Conservation (phyloP, 2,888 invertebrate species). For the Trissolcus brochymenae region DNA sequence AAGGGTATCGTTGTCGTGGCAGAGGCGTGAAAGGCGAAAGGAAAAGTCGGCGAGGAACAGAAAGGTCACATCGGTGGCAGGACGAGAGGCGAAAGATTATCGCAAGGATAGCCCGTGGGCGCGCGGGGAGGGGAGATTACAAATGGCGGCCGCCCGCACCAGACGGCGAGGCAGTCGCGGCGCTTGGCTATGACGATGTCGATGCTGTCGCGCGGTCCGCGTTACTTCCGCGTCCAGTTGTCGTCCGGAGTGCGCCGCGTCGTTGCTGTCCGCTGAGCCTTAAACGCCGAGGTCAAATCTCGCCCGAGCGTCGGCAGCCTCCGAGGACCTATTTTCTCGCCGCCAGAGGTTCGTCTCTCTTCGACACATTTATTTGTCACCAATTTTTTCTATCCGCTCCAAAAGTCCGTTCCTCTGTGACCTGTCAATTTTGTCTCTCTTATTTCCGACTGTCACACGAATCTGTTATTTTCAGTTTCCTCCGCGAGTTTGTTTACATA, state of each 20-base stretch:
- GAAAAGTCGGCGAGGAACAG: constrained; percentile 16
- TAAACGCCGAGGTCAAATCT: neutral
- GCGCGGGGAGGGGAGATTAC: constrained; percentile 43
- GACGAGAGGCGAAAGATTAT: constrained; percentile 41
- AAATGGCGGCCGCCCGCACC: constrained; percentile 51
- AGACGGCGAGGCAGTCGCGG: constrained; percentile 35
- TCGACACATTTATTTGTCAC: too few relatives aligned
- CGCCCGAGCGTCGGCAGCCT: neutral
- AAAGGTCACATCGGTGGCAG: constrained; percentile 28
- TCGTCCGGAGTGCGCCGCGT: constrained; percentile 3
- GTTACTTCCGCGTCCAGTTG: constrained; percentile 7
- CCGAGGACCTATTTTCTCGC: neutral
- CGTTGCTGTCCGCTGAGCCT: neutral
- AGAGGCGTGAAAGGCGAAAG: constrained; percentile 5
- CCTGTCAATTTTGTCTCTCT: too few relatives aligned
- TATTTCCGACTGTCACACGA: neutral
- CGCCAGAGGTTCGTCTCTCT: constrained; percentile 2
- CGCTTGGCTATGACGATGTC: constrained; percentile 34
- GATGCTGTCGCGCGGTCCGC: constrained; percentile 11
- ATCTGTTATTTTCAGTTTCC: neutral
- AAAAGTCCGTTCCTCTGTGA: too few relatives aligned
- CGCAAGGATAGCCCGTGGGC: constrained; percentile 36
- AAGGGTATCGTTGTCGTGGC: neutral
- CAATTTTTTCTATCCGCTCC: too few relatives aligned
- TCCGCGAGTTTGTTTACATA: neutral